phyloP scores from a whole-genome alignment of 2,888 invertebrate species.

The Lepidocyrtinus sp. region DNA sequence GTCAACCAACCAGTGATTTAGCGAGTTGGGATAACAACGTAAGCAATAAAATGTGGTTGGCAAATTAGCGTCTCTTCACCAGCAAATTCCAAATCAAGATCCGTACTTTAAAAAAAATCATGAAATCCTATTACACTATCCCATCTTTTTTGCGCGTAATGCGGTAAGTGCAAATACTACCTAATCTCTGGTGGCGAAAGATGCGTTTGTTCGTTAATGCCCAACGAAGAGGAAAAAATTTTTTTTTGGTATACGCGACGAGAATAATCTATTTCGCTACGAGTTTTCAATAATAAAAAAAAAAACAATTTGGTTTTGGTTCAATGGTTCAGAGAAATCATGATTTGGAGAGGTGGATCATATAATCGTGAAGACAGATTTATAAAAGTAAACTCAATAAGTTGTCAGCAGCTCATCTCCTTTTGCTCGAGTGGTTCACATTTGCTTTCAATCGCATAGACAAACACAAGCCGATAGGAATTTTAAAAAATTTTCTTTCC shows the following conservation, averaged over 20 bases:
- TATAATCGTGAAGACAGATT: too few relatives aligned
- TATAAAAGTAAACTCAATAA: not conserved
- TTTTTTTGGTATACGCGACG: not conserved
- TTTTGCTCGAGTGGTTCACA: too few relatives aligned
- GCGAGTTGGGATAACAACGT: not conserved
- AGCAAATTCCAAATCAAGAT: not conserved
- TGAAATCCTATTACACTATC: too few relatives aligned
- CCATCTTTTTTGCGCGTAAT: not conserved
- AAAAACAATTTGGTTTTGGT: not conserved
- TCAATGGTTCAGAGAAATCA: too few relatives aligned
- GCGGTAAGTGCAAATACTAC: not conserved
- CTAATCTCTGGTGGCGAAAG: not conserved
- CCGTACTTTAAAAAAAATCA: not conserved
- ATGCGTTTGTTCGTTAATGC: too few relatives aligned
- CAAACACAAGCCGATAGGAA: not conserved
- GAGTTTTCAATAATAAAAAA: not conserved
- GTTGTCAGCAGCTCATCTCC: not conserved
- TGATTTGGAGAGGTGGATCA: too few relatives aligned
- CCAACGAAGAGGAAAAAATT: not conserved
- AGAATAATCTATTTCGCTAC: not conserved
- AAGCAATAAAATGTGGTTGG: not conserved
- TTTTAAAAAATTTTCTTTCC: not conserved
- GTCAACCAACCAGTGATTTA: not conserved
- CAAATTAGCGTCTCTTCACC: not conserved
- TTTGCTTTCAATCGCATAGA: not conserved